Percentiles rank a stretch among this genome's conserved stretches.
Evolutionary conservation across 2,113 vertebrate species (phyloP).

Genomic region (Crotalus viridis): DNA sequence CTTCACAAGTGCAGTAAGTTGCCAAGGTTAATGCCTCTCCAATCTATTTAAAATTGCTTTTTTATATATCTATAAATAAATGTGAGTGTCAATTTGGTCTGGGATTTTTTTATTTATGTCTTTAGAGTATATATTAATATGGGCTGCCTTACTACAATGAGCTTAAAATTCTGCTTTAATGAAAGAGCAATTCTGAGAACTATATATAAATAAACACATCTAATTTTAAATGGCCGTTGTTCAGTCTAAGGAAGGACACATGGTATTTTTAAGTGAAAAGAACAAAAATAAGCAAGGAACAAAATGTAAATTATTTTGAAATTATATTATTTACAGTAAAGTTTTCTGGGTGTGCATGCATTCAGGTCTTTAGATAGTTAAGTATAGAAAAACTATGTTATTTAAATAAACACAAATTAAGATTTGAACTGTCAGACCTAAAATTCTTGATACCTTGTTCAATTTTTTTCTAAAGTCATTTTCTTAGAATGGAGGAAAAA

Average conservation of each 20-base stretch:
- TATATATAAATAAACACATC: constrained; percentile 6
- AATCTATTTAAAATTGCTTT: background rate
- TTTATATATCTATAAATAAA: background rate
- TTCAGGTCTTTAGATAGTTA: background rate
- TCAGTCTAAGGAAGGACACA: background rate
- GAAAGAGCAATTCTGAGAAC: background rate
- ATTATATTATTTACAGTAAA: background rate
- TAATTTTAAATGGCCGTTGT: constrained; percentile 29
- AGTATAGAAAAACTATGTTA: background rate
- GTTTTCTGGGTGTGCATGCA: background rate
- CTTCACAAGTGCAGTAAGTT: background rate
- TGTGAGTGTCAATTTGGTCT: background rate
- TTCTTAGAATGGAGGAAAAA: background rate
- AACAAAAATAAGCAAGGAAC: background rate
- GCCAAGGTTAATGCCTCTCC: background rate
- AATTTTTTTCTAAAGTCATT: background rate
- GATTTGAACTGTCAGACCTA: background rate
- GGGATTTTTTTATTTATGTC: background rate
- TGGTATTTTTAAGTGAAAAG: constrained; percentile 5
- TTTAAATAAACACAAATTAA: background rate
- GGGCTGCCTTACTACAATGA: background rate
- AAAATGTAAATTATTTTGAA: background rate
- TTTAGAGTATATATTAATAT: background rate
- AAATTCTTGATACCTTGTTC: background rate
- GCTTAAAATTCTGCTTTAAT: background rate